Base-by-base conservation (phyloP, 2,888 invertebrate genomes). In the Minunthozetes semirufus region DNA sequence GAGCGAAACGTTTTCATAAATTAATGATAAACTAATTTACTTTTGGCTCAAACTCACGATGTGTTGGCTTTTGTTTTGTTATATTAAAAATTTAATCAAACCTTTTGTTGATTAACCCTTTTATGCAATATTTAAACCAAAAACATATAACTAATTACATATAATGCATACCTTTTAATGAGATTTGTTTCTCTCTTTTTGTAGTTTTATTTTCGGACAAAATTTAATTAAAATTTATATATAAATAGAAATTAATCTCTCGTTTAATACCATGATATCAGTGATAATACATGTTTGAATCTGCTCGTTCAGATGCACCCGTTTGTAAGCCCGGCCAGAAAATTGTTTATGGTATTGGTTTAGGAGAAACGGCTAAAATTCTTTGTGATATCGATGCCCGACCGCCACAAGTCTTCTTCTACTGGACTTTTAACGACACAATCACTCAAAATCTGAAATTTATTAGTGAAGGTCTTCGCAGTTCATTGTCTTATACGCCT, bases 361-460 rank as follows among this genome's bases (percentile, higher is more conserved):
- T 76, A 8, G 61, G 70, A 17, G 73, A 76, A 61, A 76, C 76
- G 1, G 73, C 46, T 0, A 19, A 56, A 22, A 59, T 76, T 19
- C n/a, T 76, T n/a, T 76, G 76, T 33, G 76, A 72, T 59, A 61
- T 76, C 29, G 73, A 76, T 29, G 73, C 73, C 15, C 56, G 46
- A 9, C 76, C 76, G 6, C n/a, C n/a, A 17, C 48, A 63, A 4
- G 42, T 73, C 11, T 29, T 17, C 27, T 76, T 73, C 27, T 17
- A 68, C 27, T 76, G 76, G 76, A 70, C 73, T 11, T 46, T 63
- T 19, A 76, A 75, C 53, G 61, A 73, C n/a, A 42, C 73, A 19
- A 11, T 42, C 1, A 59, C 33, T 29, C 29, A 13, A 17, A 73
- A 68, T 19, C 68, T 59, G 6, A 38, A 33, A 15, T 70, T 59